phyloP scores from a whole-genome alignment of 2,113 vertebrate species.

The Zingel zingel region DNA sequence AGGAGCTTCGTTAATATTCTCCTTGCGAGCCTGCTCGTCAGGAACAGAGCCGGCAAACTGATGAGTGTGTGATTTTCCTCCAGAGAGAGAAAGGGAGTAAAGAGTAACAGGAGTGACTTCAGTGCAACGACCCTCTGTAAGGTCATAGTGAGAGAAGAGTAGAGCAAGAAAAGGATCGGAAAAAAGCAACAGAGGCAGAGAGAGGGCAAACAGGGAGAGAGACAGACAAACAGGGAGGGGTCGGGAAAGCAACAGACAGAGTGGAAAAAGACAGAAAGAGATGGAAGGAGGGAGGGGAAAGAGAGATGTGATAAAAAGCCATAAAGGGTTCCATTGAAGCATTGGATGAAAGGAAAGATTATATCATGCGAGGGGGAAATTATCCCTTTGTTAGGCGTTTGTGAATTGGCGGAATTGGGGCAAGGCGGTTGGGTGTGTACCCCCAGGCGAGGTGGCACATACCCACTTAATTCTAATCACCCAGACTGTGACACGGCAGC shows the following conservation, averaged over 20 bases:
- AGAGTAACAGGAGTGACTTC: constrained; percentile 69
- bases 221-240: constrained; percentile 33
- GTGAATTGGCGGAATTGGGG: constrained; percentile 74
- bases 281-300: constrained; percentile 32
- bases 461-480: constrained; percentile 51
- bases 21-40: constrained; percentile 80
- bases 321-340: constrained; percentile 79
- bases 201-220: constrained; percentile 37
- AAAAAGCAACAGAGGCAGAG: constrained; percentile 39
- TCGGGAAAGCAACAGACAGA: constrained; percentile 38
- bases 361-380: constrained; percentile 80
- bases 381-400: constrained; percentile 75
- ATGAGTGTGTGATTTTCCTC: constrained; percentile 86
- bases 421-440: constrained; percentile 47
- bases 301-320: constrained; percentile 75
- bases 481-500: constrained; percentile 4
- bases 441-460: constrained; percentile 57
- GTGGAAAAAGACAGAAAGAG: constrained; percentile 40
- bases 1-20: constrained; percentile 86
- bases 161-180: constrained; percentile 47
- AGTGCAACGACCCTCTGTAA: constrained; percentile 76
- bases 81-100: constrained; percentile 56
- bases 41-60: constrained; percentile 84
- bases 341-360: constrained; percentile 80
- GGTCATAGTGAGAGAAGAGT: constrained; percentile 75